Conservation (phyloP, 2,888 invertebrate species). For the Sinhomidia bicolor region DNA sequence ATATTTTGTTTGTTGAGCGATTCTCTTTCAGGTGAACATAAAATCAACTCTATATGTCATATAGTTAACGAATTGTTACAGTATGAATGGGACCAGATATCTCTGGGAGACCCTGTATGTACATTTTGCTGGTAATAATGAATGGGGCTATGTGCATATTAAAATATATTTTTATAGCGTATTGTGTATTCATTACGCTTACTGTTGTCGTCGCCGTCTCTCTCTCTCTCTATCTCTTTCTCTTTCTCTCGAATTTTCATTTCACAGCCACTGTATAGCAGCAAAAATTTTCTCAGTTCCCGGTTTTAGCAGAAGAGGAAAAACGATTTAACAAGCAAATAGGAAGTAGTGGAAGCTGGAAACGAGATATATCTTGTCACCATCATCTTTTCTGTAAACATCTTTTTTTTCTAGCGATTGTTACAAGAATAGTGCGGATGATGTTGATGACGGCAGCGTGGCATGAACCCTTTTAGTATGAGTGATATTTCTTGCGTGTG, state of each 20-base stretch:
- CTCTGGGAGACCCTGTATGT: no score
- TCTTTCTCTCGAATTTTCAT: no score
- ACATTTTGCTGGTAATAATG: slow-evolving; percentile 24
- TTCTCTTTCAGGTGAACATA: no score
- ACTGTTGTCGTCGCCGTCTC: neutral
- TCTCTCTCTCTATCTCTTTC: neutral
- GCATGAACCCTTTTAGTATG: neutral
- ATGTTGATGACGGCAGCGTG: neutral
- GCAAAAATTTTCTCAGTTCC: neutral
- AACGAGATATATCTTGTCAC: slow-evolving; percentile 12
- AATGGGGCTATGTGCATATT: slow-evolving; percentile 43
- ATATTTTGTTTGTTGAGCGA: no score
- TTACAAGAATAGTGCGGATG: neutral
- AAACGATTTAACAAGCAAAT: neutral
- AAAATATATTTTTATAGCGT: slow-evolving; percentile 33
- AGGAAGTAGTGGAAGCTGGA: neutral
- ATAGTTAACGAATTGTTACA: no score
- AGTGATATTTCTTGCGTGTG: neutral
- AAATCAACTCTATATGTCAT: no score
- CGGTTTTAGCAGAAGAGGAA: no score
- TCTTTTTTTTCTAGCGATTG: slow-evolving; percentile 6
- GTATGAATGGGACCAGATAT: no score
- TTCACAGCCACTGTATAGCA: neutral
- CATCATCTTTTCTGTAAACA: slow-evolving; percentile 45
- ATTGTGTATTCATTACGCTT: neutral